phyloP scores from a whole-genome alignment of 2,888 invertebrate genomes.

The Liopterus haemorrhoidalis region DNA sequence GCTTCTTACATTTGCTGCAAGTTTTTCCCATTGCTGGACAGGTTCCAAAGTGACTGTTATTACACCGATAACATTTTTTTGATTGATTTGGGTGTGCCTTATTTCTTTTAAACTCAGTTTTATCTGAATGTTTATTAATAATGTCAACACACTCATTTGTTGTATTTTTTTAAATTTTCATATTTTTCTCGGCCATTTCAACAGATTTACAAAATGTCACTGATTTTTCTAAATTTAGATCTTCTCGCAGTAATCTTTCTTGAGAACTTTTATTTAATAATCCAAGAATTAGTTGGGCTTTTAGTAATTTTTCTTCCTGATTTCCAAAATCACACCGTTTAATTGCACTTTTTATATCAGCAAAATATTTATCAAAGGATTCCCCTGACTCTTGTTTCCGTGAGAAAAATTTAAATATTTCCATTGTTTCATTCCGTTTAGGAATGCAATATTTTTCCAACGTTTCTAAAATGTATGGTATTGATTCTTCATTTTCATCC shows the following conservation, averaged over 20 bases:
- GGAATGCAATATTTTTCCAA: constrained; percentile 21
- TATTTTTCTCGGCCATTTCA: constrained; percentile 13
- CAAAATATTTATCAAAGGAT: constrained; percentile 18
- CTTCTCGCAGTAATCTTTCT: constrained; percentile 17
- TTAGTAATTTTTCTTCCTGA: constrained; percentile 19
- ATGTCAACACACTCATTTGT: background rate
- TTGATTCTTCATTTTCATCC: constrained; percentile 8
- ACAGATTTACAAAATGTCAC: constrained; percentile 15
- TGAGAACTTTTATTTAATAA: constrained; percentile 7
- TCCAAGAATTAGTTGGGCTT: constrained; percentile 20
- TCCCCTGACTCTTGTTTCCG: constrained; percentile 16
- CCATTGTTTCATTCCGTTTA: constrained; percentile 21
- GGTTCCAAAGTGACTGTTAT: background rate
- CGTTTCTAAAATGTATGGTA: constrained; percentile 11
- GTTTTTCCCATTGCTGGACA: constrained; percentile 3
- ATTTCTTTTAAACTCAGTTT: background rate
- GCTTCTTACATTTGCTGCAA: constrained; percentile 8
- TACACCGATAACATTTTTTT: constrained; percentile 1
- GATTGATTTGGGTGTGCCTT: constrained; percentile 2
- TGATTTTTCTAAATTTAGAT: constrained; percentile 10
- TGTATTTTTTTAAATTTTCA: background rate
- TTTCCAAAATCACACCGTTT: constrained; percentile 18
- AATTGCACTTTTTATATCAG: constrained; percentile 18
- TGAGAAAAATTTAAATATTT: constrained; percentile 21
- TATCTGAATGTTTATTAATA: constrained; percentile 3